Evolutionary conservation across 2,888 invertebrate species (phyloP).

Genomic region (Phragmatobia fuliginosa): DNA sequence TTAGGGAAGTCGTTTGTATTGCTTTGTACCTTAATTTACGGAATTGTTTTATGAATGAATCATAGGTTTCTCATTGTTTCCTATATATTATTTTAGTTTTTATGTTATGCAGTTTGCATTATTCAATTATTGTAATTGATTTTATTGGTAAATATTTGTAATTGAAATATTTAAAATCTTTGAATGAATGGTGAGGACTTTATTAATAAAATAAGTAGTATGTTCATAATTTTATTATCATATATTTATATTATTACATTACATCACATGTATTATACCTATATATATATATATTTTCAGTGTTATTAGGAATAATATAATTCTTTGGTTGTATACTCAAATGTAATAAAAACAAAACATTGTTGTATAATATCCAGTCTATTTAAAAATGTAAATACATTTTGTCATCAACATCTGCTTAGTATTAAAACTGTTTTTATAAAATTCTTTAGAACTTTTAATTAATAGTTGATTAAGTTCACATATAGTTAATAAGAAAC

Average conservation of each 20-base stretch:
- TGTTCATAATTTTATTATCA: background rate
- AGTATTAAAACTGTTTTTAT: conserved; percentile 22
- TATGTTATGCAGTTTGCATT: background rate
- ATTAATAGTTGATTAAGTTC: background rate
- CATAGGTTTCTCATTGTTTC: background rate
- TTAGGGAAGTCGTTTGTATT: background rate
- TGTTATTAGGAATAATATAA: background rate
- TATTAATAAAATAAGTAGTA: background rate
- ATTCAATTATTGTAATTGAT: background rate
- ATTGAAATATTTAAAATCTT: background rate
- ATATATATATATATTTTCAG: background rate
- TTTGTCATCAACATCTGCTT: conserved; percentile 16
- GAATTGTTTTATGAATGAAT: background rate
- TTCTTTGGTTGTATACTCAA: background rate
- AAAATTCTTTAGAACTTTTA: background rate
- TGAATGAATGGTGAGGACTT: background rate
- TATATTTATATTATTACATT: background rate
- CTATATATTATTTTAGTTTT: background rate
- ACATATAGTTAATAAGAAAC: background rate
- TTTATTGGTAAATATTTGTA: background rate
- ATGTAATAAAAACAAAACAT: conserved; percentile 24
- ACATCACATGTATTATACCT: too few species aligned
- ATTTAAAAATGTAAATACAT: conserved; percentile 44
- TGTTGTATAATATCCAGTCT: conserved; percentile 42
- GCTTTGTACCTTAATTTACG: background rate